Evolutionary conservation across 2,888 invertebrate species (phyloP).

Genomic region (Nesidiocoris tenuis): DNA sequence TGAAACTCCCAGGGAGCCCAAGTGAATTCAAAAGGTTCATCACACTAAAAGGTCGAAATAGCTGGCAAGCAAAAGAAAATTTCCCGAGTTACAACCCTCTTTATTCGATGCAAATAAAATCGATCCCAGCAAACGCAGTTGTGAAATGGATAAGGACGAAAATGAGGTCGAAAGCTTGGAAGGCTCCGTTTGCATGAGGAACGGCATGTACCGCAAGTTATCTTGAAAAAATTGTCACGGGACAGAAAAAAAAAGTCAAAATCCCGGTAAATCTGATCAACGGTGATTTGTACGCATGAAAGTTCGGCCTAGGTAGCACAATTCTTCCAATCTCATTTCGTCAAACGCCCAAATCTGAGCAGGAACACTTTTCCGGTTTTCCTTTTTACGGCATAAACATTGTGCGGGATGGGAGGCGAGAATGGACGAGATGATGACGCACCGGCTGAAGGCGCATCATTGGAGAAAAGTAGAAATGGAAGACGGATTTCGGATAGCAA

Average conservation of each 20-base stretch:
- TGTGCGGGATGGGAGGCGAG: constrained; percentile 9
- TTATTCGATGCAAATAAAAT: not conserved
- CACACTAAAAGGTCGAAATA: constrained; percentile 30
- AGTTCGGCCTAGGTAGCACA: too few species aligned
- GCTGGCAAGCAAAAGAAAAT: not conserved
- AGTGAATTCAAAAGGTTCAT: constrained; percentile 40
- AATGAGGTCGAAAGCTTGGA: too few species aligned
- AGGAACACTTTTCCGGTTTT: not conserved
- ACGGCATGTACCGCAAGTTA: too few species aligned
- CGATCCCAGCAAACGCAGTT: not conserved
- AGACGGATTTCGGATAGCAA: not conserved
- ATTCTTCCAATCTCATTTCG: not conserved
- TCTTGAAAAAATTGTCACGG: too few species aligned
- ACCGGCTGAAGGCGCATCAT: not conserved
- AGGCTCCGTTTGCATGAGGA: too few species aligned
- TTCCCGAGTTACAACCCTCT: not conserved
- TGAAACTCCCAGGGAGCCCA: not conserved
- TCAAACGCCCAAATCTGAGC: not conserved
- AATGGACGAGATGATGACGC: not conserved
- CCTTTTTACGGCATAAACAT: constrained; percentile 25
- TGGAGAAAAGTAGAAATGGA: constrained; percentile 9
- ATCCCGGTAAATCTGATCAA: too few species aligned
- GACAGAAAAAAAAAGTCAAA: too few species aligned
- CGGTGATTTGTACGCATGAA: too few species aligned
- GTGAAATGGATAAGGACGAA: not conserved